Evolutionary conservation across 2,888 invertebrate genomes (phyloP).

Genomic region (Caenorhabditis virilis): DNA sequence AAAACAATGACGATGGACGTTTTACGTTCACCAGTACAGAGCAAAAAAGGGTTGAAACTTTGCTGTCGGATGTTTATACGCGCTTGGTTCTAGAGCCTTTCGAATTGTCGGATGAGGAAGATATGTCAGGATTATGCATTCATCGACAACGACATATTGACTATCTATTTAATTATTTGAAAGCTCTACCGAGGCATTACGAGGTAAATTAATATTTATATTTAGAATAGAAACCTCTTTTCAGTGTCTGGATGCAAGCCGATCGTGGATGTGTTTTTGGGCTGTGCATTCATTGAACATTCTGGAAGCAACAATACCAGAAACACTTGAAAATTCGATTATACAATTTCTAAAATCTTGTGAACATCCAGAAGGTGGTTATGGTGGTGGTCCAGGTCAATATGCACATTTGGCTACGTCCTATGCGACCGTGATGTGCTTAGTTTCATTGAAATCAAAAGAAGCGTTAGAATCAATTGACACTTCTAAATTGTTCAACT

Average conservation of each 20-base stretch:
- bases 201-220: too few relatives aligned
- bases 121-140: constrained; percentile 13
- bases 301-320: constrained; percentile 74
- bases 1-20: constrained; percentile 42
- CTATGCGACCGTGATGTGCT: constrained; percentile 91
- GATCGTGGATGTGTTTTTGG: constrained; percentile 98
- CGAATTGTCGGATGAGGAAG: constrained; percentile 21
- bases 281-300: constrained; percentile 86
- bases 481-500: constrained; percentile 71
- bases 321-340: constrained; percentile 26
- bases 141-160: constrained; percentile 29
- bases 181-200: constrained; percentile 30
- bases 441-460: constrained; percentile 85
- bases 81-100: constrained; percentile 10
- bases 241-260: constrained; percentile 84
- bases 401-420: constrained; percentile 92
- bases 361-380: constrained; percentile 58
- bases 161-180: constrained; percentile 35
- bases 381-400: constrained; percentile 86
- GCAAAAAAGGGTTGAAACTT: constrained; percentile 49
- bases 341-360: constrained; percentile 66
- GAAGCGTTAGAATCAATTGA: constrained; percentile 87
- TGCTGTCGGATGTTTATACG: constrained; percentile 29
- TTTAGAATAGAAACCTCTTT: too few relatives aligned
- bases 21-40: constrained; percentile 49